These are phyloP conservation scores for Rhizoglyphus robini DNA, from an alignment of 1,140 invertebrate genomes.

Conservation along the genomic window DNA sequence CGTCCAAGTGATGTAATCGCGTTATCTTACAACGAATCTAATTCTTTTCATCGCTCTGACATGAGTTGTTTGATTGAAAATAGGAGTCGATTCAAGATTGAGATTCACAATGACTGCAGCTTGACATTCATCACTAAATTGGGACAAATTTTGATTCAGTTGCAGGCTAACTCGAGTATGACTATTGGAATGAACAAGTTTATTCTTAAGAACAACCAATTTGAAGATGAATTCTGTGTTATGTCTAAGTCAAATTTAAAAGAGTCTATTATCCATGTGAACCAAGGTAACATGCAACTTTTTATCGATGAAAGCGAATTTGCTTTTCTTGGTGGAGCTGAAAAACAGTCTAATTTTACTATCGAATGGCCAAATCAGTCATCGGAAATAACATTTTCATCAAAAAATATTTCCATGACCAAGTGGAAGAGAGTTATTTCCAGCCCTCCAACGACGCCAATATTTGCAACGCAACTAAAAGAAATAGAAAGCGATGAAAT, in stretches of 20 bases:
- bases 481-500: too few relatives aligned
- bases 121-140: not conserved
- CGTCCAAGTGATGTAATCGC: not conserved
- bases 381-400: not conserved
- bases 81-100: not conserved
- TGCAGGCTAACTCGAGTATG: not conserved
- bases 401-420: too few relatives aligned
- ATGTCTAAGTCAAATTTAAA: too few relatives aligned
- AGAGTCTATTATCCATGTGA: too few relatives aligned
- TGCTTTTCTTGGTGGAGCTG: too few relatives aligned
- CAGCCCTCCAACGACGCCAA: too few relatives aligned
- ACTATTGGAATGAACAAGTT: not conserved
- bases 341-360: not conserved
- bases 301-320: not conserved
- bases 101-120: not conserved
- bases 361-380: not conserved
- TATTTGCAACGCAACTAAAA: too few relatives aligned
- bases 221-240: too few relatives aligned
- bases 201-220: too few relatives aligned
- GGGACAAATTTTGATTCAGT: not conserved
- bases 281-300: not conserved
- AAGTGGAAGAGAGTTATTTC: too few relatives aligned
- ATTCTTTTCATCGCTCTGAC: not conserved
- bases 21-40: not conserved
- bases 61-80: not conserved